Percentiles rank a stretch among this genome's conserved stretches.
These are phyloP conservation scores for Picus viridis DNA, from an alignment of 2,797 vertebrate genomes.

Conservation along the genomic window DNA sequence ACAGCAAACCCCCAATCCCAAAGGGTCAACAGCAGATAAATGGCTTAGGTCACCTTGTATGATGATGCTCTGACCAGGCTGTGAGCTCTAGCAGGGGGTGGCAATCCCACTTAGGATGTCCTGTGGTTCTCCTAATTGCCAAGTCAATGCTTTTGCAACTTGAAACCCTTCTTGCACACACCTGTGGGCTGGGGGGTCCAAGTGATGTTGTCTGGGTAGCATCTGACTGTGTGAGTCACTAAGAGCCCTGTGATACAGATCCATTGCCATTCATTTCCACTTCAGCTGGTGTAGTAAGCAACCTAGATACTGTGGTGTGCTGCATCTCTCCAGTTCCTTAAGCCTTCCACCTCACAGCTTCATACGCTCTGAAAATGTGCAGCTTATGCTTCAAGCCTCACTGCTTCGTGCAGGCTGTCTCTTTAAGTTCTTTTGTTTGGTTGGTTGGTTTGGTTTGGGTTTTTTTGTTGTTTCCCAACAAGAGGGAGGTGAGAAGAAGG, in stretches of 20 bases:
- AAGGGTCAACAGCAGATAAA: not conserved
- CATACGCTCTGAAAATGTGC: not conserved
- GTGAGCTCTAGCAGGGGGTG: not conserved
- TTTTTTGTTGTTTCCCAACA: not conserved
- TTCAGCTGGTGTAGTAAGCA: not conserved
- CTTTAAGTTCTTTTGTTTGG: constrained; percentile 7
- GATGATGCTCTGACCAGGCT: not conserved
- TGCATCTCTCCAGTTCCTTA: not conserved
- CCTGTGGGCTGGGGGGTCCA: accelerated
- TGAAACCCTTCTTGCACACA: not conserved
- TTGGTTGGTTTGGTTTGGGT: not conserved
- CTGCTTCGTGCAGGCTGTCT: not conserved
- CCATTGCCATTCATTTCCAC: not conserved
- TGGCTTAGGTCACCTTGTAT: not conserved
- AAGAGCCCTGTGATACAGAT: not conserved
- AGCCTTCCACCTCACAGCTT: not conserved
- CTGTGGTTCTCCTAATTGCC: not conserved
- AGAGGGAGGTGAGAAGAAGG: not conserved
- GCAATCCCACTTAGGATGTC: not conserved
- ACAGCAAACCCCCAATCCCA: not conserved
- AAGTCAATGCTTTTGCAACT: not conserved
- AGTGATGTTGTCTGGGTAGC: accelerated
- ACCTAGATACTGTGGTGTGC: not conserved
- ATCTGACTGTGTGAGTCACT: not conserved
- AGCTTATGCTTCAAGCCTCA: not conserved